phyloP scores from a whole-genome alignment of 1,140 invertebrate genomes.

The Drosophila nigromelanica region DNA sequence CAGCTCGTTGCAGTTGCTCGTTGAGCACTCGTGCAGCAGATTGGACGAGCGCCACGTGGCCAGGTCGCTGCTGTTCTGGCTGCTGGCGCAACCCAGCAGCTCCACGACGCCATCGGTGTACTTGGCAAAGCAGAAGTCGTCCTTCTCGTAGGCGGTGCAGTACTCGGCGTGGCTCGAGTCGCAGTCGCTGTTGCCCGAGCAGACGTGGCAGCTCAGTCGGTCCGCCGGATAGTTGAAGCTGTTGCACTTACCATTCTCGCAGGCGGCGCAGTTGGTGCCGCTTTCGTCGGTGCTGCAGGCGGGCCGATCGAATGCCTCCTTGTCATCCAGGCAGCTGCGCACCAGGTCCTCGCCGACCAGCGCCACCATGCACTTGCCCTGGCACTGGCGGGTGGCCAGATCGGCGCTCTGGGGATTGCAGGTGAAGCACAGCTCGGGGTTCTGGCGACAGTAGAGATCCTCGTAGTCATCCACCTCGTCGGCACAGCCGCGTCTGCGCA shows the following conservation, averaged over 20 bases:
- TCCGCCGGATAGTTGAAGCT: conserved; percentile 64
- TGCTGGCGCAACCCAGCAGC: conserved; percentile 65
- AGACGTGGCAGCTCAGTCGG: conserved; percentile 67
- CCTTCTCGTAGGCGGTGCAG: conserved; percentile 43
- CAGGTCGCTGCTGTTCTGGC: conserved; percentile 57
- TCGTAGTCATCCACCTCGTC: conserved; percentile 77
- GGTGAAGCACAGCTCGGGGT: conserved; percentile 57
- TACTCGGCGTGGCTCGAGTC: conserved; percentile 31
- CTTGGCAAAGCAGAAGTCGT: conserved; percentile 76
- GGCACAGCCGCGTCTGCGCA: conserved; percentile 66
- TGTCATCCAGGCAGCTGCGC: conserved; percentile 73
- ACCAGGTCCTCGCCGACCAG: conserved; percentile 45
- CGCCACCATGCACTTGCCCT: conserved; percentile 70
- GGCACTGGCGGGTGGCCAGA: conserved; percentile 47
- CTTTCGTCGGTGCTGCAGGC: conserved; percentile 50
- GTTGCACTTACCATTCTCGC: conserved; percentile 52
- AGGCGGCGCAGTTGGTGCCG: conserved; percentile 58
- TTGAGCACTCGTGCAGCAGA: conserved; percentile 52
- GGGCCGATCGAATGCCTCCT: conserved; percentile 58
- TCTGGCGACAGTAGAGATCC: conserved; percentile 61
- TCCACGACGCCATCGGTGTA: conserved; percentile 51
- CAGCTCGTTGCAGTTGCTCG: conserved; percentile 59
- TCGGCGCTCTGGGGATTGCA: conserved; percentile 56
- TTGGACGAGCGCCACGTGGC: conserved; percentile 56
- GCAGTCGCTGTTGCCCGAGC: conserved; percentile 36